Evolutionary conservation across 2,797 vertebrate genomes (phyloP).

Genomic region (Mareca strepera): DNA sequence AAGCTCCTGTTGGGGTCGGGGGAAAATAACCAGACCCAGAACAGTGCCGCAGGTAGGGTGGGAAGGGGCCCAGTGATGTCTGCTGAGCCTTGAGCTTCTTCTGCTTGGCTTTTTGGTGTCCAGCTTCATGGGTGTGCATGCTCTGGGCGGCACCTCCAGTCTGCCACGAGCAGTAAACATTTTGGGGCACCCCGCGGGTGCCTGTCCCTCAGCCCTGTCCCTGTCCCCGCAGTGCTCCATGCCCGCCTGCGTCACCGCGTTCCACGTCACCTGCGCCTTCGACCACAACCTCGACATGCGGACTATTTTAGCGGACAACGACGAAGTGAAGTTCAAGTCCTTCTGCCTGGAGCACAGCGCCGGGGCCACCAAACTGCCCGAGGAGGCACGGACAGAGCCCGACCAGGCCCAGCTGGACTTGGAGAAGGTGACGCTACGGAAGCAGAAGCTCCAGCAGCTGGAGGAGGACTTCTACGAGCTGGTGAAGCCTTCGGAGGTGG

Average conservation of each 20-base stretch:
- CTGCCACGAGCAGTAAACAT: fast-evolving
- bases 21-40: not conserved
- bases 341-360: slow-evolving; percentile 96
- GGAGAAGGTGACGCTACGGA: slow-evolving; percentile 92
- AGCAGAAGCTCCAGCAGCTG: slow-evolving; percentile 94
- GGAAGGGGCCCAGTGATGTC: not conserved
- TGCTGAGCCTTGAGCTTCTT: not conserved
- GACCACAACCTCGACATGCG: slow-evolving; percentile 95
- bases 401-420: slow-evolving; percentile 84
- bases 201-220: slow-evolving; percentile 3
- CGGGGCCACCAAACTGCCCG: slow-evolving; percentile 68
- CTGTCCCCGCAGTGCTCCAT: slow-evolving; percentile 88
- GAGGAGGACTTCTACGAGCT: slow-evolving; percentile 94
- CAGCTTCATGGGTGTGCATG: fast-evolving
- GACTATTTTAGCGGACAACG: slow-evolving; percentile 94
- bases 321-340: slow-evolving; percentile 97
- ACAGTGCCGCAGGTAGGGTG: not conserved
- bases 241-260: slow-evolving; percentile 94
- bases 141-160: fast-evolving
- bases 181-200: not conserved
- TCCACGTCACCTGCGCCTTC: slow-evolving; percentile 98
- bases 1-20: not conserved
- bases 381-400: slow-evolving; percentile 74
- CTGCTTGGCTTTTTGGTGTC: not conserved
- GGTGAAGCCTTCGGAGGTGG: slow-evolving; percentile 91